A percentile compares a stretch with the other conserved stretches of the same genome.
phyloP scores from a whole-genome alignment of 2,888 invertebrate species.

The Saturnia pavonia region DNA sequence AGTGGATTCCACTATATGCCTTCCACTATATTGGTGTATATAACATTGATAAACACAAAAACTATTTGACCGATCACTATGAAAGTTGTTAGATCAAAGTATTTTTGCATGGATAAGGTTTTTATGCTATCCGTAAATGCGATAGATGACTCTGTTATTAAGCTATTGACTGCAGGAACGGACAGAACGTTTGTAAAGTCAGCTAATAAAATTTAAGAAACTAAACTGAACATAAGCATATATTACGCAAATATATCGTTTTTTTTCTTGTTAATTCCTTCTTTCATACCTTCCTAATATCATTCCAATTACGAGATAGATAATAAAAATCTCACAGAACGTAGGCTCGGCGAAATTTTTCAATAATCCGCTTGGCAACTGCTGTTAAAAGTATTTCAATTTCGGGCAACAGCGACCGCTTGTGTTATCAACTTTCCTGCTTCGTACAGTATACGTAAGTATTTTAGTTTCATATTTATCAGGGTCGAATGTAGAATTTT shows the following conservation, averaged over 20 bases:
- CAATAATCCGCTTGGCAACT: slow-evolving; percentile 15
- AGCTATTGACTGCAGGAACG: too few relatives aligned
- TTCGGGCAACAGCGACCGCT: slow-evolving; percentile 5
- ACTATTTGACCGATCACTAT: too few relatives aligned
- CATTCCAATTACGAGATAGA: not conserved
- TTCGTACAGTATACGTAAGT: not conserved
- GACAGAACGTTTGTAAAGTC: too few relatives aligned
- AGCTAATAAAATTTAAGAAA: not conserved
- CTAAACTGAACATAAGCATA: not conserved
- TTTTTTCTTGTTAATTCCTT: not conserved
- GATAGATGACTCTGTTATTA: too few relatives aligned
- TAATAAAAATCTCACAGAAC: not conserved
- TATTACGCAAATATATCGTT: not conserved
- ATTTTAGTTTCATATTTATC: not conserved
- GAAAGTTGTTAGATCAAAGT: too few relatives aligned
- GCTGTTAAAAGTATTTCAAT: slow-evolving; percentile 18
- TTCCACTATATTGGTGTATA: too few relatives aligned
- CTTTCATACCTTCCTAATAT: not conserved
- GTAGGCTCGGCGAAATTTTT: slow-evolving; percentile 1
- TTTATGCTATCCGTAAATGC: too few relatives aligned
- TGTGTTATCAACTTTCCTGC: slow-evolving; percentile 5
- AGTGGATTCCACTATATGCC: too few relatives aligned
- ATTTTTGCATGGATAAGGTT: too few relatives aligned
- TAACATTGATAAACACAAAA: too few relatives aligned
- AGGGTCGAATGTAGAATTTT: not conserved